These are phyloP conservation scores for Cydia splendana DNA, from an alignment of 1,140 invertebrate genomes.

Conservation along the genomic window DNA sequence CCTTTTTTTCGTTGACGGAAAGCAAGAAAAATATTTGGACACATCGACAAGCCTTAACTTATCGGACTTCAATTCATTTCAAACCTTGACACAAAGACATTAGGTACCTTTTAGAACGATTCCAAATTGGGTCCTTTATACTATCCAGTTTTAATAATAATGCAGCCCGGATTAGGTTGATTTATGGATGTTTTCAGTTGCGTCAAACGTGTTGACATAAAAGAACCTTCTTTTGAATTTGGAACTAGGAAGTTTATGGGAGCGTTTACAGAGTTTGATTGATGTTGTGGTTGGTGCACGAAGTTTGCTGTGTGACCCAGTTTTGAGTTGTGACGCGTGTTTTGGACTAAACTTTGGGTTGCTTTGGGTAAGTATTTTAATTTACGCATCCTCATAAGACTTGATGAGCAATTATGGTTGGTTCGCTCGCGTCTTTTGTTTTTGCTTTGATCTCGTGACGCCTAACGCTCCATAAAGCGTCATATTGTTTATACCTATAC, in stretches of 20 bases:
- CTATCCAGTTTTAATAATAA: constrained; percentile 25
- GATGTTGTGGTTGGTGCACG: constrained; percentile 1
- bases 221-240: constrained; percentile 30
- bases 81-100: not conserved
- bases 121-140: not conserved
- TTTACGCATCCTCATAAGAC: not conserved
- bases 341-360: not conserved
- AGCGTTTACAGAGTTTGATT: constrained; percentile 21
- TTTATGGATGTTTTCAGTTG: constrained; percentile 27
- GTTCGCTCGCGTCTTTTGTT: not conserved
- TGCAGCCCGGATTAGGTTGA: constrained; percentile 26
- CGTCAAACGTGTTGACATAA: constrained; percentile 29
- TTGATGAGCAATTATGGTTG: not conserved
- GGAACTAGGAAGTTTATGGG: constrained; percentile 26
- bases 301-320: constrained; percentile 26
- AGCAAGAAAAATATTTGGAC: constrained; percentile 44
- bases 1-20: constrained; percentile 39
- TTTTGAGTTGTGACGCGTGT: not conserved
- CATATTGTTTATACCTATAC: too few species aligned
- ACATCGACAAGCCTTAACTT: constrained; percentile 34
- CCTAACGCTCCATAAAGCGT: too few species aligned
- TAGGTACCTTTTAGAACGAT: not conserved
- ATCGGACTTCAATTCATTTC: not conserved
- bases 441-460: not conserved
- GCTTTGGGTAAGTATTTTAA: constrained; percentile 1